phyloP scores from a whole-genome alignment of 2,113 vertebrate species.

The Anhinga anhinga region DNA sequence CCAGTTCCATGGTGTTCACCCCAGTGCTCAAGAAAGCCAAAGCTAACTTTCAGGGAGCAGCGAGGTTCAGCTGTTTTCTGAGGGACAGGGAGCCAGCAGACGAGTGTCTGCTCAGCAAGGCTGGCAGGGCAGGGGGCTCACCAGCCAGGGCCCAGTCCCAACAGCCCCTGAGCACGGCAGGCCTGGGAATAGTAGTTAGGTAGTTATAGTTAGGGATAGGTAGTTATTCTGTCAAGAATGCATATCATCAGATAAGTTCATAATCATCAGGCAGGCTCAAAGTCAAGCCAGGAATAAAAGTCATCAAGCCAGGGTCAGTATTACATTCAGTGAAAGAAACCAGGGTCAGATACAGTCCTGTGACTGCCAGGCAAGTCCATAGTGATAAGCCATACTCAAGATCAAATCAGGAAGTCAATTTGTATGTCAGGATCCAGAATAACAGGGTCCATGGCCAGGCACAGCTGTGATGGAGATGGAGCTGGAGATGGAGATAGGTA shows the following conservation, averaged over 20 bases:
- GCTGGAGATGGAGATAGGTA: not conserved
- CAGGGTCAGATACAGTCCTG: not conserved
- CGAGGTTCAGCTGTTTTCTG: not conserved
- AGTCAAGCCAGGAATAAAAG: not conserved
- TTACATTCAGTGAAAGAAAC: not conserved
- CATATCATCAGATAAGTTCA: not conserved
- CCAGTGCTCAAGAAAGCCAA: not conserved
- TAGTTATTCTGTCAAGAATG: not conserved
- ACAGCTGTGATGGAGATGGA: not conserved
- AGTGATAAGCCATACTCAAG: not conserved
- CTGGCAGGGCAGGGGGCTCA: not conserved
- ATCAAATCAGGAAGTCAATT: not conserved
- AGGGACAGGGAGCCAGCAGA: not conserved
- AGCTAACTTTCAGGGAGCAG: not conserved
- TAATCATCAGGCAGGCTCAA: not conserved
- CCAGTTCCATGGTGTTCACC: not conserved
- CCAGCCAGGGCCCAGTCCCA: not conserved
- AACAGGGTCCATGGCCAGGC: not conserved
- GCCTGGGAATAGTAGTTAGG: too few relatives aligned
- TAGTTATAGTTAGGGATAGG: not conserved
- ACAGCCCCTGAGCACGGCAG: not conserved
- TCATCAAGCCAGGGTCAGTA: not conserved
- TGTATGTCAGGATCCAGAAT: not conserved
- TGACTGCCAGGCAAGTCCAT: not conserved
- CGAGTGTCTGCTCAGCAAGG: not conserved